Evolutionary conservation across 92 coral and sea anemone genomes (phyloP), one percentile per base, ranked within the genome.

Genomic region (Porites divaricata): DNA sequence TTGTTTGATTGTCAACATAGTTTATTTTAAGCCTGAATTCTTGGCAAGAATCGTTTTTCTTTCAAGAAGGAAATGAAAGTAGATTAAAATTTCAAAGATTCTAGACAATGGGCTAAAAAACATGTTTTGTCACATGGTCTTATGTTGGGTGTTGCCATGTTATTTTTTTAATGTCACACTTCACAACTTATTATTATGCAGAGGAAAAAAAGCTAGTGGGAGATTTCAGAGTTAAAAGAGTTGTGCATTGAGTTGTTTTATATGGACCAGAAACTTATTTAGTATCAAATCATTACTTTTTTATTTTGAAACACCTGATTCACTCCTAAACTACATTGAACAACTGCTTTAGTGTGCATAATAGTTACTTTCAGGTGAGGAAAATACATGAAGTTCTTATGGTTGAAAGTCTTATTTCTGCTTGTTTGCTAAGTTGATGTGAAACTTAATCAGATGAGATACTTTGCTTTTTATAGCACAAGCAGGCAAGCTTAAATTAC

Each of bases 351-450:
- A 15, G 17, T 1, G 2, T 23, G 25, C 45, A 35, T 35, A 35
- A 35, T 35, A 22, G 25, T 14, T 12, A 22, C 15, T 69, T 28
- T 9, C 21, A 15, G 73, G 13, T 13, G 7, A 2, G 41, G 51
- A 69, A 16, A 25, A 17, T 28, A 1, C 16, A 11, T 66, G 70
- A 9, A 66, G 24, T 66, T 66, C 70, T 66, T 25, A 66, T 8
- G 70, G 25, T 66, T 17, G 41, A 54, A 77, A 79, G 13, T 21
- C 51, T 64, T 22, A 21, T 22, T 50, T 77, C 12, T 68, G 62
- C 25, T 68, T 50, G 75, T 66, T 72, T 61, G 72, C 72, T 62
- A 82, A 21, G 10, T 35, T 35, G 45, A 57, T 19, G 50, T 81
- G 22, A 58, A 82, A 82, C 68, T 72, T 49, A 59, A 48, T 82